A percentile compares a stretch with the other conserved stretches of the same genome.
These are phyloP conservation scores for Tiphia femorata DNA, from an alignment of 2,888 invertebrate genomes.

Conservation along the genomic window DNA sequence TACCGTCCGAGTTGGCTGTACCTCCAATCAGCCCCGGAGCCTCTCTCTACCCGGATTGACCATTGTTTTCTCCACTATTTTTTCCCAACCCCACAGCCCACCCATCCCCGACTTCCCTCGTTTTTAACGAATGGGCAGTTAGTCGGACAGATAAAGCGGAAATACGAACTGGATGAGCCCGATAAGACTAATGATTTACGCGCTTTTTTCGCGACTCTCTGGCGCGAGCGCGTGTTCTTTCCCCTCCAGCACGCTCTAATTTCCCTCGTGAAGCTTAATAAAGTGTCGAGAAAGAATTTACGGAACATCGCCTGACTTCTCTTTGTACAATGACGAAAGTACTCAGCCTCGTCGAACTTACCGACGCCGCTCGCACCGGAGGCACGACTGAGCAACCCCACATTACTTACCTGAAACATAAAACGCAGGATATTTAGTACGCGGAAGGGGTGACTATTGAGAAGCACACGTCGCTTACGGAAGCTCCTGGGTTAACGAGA, in stretches of 20 bases:
- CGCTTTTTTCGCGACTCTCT: constrained; percentile 29
- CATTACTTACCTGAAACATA: no score
- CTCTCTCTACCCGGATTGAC: constrained; percentile 33
- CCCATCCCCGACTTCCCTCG: no score
- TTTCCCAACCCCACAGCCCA: no score
- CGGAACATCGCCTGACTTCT: constrained; percentile 18
- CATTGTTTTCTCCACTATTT: constrained; percentile 57
- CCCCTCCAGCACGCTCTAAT: constrained; percentile 47
- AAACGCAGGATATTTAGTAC: no score
- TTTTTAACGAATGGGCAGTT: constrained; percentile 59
- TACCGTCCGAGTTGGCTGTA: not conserved
- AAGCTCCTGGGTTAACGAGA: no score
- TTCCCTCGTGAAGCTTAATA: constrained; percentile 50
- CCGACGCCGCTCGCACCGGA: no score
- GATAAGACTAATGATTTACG: constrained; percentile 68
- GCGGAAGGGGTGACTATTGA: no score
- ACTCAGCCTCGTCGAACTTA: no score
- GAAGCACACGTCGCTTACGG: no score
- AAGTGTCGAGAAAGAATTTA: constrained; percentile 43
- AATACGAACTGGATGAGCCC: constrained; percentile 63
- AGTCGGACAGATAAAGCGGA: constrained; percentile 63
- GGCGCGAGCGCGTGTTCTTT: no score
- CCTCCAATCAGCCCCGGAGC: not conserved
- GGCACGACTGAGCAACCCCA: no score
- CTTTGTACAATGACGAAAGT: constrained; percentile 13